Evolutionary conservation across 2,888 invertebrate species (phyloP), one percentile per base, ranked within the genome.

Genomic region (Limnephilus auricula): DNA sequence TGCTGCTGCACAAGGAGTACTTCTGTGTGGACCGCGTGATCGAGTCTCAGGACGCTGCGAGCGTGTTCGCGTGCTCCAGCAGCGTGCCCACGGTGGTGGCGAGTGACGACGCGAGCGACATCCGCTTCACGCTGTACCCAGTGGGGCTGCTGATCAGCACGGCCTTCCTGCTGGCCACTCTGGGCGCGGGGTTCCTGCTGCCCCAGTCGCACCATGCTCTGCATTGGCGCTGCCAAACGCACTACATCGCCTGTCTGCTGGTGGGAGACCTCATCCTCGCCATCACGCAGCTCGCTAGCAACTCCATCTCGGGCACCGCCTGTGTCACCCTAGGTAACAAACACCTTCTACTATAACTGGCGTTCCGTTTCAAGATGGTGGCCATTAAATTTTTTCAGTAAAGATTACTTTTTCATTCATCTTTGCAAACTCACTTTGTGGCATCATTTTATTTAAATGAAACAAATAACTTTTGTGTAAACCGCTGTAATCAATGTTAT

Each of bases 201-300:
- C 98, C 98, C 90, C 97, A 98, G 93, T 97, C 98, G 94, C 97
- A 98, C 95, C 98, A 98, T 95, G 98, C 98, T 93, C 96, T 98
- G 94, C 98, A 98, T 95, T 98, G 98, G 98, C 96, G 98, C 94
- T 98, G 98, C 94, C 98, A 98, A 95, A 98, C 98, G 93, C 97
- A 98, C 95, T 98, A 98, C 95, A 98, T 98, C 93, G 97, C 97
- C 93, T 98, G 98, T 94, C 97, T 98, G 93, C 97, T 98, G 95
- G 95, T 98, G 94, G 98, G 98, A 93, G 98, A 98, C 95, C 96
- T 98, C 93, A 96, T 98, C 94, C 96, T 98, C 94, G 98, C 98
- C 93, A 96, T 97, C 94, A 97, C 97, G 93, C 98, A 98, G 95
- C 96, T 98, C 91, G 97, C 97, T 88, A 96, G 97, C 10, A 96